These are phyloP conservation scores for Aurelia aurita complex sp. Pacific DNA, from an alignment of 30 jellyfish, hydroid and myxozoan species.

Conservation along the genomic window DNA sequence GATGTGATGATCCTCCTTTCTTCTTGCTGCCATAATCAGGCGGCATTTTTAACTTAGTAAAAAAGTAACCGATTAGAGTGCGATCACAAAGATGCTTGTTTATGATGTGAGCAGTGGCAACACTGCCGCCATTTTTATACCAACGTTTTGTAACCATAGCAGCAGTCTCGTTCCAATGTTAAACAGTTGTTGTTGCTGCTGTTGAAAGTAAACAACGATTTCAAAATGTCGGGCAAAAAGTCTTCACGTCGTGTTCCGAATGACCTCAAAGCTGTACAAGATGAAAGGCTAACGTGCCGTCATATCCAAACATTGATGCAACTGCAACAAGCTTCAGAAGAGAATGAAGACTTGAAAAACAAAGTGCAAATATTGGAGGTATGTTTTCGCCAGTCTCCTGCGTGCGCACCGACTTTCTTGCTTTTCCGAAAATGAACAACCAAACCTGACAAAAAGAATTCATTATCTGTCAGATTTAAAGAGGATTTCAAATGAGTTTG, in stretches of 20 bases:
- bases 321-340: constrained; percentile 56
- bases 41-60: not conserved
- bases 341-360: constrained; percentile 58
- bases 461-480: too few relatives aligned
- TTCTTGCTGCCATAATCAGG: constrained; percentile 52
- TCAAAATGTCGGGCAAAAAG: constrained; percentile 39
- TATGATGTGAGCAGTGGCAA: too few relatives aligned
- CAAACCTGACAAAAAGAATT: too few relatives aligned
- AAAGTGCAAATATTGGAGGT: constrained; percentile 58
- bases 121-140: too few relatives aligned
- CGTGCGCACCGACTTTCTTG: too few relatives aligned
- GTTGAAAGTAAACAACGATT: not conserved
- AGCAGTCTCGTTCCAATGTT: not conserved
- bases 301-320: constrained; percentile 67
- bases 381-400: too few relatives aligned
- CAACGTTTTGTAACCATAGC: too few relatives aligned
- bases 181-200: not conserved
- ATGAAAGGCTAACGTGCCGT: constrained; percentile 74
- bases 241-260: constrained; percentile 43
- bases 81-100: too few relatives aligned
- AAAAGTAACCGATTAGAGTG: too few relatives aligned
- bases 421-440: too few relatives aligned
- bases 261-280: constrained; percentile 63
- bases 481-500: too few relatives aligned
- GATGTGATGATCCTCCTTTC: constrained; percentile 21